Conservation (phyloP, 2,113 vertebrate species). For the Antechinus flavipes region DNA sequence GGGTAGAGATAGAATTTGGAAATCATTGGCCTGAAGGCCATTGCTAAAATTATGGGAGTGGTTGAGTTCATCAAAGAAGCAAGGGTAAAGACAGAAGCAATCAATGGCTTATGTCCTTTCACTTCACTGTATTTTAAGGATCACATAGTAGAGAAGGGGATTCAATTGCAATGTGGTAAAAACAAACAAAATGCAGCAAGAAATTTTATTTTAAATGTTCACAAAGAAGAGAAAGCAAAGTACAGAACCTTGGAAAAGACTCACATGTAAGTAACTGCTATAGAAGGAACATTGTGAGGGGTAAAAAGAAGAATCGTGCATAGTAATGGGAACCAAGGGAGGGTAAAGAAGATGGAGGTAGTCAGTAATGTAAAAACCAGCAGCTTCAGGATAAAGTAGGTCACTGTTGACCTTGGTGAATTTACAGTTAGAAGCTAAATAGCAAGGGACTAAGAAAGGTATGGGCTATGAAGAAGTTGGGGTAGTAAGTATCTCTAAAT, state of each 20-base stretch:
- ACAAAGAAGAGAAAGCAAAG: neutral
- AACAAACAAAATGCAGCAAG: neutral
- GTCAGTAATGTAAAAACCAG: neutral
- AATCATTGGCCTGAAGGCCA: neutral
- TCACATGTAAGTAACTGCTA: neutral
- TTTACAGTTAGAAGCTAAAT: neutral
- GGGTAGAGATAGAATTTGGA: neutral
- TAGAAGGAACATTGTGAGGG: neutral
- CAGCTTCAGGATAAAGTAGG: neutral
- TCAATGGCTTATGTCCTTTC: neutral
- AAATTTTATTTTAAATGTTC: neutral
- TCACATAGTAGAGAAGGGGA: neutral
- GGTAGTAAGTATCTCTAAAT: neutral
- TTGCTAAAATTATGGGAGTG: too few relatives aligned
- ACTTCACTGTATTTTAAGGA: neutral
- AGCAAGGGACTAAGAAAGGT: too few relatives aligned
- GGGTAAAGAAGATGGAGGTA: neutral
- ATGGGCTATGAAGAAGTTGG: neutral
- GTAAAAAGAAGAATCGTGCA: neutral
- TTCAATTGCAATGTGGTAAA: neutral
- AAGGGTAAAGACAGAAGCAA: neutral
- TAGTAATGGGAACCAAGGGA: neutral
- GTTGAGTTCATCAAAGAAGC: neutral
- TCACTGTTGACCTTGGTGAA: neutral
- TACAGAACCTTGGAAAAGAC: neutral